phyloP scores from a whole-genome alignment of 1,140 invertebrate species.

The Lasioglossum baleicum region DNA sequence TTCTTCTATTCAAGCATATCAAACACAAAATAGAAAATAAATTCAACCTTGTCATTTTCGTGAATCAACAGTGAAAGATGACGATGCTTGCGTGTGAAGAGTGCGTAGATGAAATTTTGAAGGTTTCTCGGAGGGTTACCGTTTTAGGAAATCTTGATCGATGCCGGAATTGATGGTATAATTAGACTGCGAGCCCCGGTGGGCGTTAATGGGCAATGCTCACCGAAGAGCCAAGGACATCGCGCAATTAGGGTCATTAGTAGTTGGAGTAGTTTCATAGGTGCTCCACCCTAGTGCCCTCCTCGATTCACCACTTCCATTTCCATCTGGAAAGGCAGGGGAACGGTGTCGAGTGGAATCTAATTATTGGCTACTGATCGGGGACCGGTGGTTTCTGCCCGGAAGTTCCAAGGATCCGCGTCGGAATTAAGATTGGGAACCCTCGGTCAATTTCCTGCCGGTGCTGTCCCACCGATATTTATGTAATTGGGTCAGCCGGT shows the following conservation, averaged over 20 bases:
- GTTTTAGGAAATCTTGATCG: not conserved
- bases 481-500: not conserved
- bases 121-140: too few relatives aligned
- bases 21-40: too few relatives aligned
- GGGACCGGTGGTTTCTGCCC: not conserved
- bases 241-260: constrained; percentile 33
- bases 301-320: not conserved
- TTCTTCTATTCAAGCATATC: too few relatives aligned
- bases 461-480: not conserved
- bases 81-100: too few relatives aligned
- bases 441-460: not conserved
- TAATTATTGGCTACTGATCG: constrained; percentile 32
- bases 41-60: too few relatives aligned
- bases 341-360: constrained; percentile 27
- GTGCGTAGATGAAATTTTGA: too few relatives aligned
- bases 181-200: not conserved
- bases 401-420: not conserved
- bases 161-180: not conserved
- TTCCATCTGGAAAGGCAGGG: constrained; percentile 11
- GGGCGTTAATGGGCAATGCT: not conserved
- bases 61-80: too few relatives aligned
- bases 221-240: not conserved
- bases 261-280: constrained; percentile 33
- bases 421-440: not conserved
- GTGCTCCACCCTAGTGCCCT: constrained; percentile 11